These are phyloP conservation scores for Pardalotus punctatus DNA, from an alignment of 2,113 vertebrate genomes.

Conservation along the genomic window DNA sequence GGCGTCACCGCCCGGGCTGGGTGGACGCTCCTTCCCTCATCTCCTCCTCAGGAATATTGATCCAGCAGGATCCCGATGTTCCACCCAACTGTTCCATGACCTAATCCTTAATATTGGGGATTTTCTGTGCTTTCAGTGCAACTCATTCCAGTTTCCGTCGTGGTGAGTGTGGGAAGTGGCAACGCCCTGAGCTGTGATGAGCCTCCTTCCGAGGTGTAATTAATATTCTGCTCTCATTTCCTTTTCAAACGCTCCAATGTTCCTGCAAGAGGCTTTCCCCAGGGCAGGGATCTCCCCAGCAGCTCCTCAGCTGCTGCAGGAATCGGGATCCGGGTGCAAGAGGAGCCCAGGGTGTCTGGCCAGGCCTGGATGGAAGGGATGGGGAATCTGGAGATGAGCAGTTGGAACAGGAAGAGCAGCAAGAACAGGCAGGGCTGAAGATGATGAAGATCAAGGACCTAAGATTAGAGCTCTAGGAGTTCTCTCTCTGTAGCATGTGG, in stretches of 20 bases:
- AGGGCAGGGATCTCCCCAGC: neutral
- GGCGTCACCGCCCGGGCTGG: neutral
- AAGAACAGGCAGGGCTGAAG: neutral
- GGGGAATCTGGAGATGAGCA: neutral
- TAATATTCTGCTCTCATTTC: neutral
- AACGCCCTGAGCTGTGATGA: fast-evolving
- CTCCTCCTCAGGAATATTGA: neutral
- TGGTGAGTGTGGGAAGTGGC: neutral
- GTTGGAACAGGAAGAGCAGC: neutral
- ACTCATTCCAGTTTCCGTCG: fast-evolving
- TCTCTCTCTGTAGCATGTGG: neutral
- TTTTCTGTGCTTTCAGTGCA: neutral
- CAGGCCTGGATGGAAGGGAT: neutral
- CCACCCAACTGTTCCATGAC: neutral
- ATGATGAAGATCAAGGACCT: neutral
- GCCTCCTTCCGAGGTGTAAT: neutral
- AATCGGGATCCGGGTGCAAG: neutral
- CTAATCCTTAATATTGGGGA: neutral
- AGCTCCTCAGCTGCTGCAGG: too few species aligned
- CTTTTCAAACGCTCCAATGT: neutral
- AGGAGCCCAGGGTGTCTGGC: neutral
- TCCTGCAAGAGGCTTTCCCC: neutral
- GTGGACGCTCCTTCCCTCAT: neutral
- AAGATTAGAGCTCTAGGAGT: neutral
- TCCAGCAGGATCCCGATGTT: neutral